phyloP scores from a whole-genome alignment of 2,113 vertebrate species.

The Brachyistius frenatus region DNA sequence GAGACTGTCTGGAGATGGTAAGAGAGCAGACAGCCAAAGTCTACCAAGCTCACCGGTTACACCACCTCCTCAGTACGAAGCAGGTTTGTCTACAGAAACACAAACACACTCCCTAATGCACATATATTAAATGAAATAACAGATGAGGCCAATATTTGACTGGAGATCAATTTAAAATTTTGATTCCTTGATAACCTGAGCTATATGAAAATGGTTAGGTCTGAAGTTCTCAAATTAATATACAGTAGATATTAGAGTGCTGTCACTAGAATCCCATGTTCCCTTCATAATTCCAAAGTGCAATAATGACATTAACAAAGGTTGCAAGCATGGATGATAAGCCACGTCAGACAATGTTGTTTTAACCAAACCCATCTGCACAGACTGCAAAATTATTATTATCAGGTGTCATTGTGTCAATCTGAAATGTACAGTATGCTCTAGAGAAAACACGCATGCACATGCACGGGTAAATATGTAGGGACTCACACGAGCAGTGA shows the following conservation, averaged over 20 bases:
- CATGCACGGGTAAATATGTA: constrained; percentile 5
- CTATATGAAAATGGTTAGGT: neutral
- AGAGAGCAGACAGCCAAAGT: constrained; percentile 84
- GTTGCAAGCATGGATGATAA: neutral
- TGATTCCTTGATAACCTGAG: constrained; percentile 7
- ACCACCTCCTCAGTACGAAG: constrained; percentile 95
- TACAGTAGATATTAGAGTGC: neutral
- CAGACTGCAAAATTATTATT: neutral
- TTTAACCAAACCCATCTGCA: neutral
- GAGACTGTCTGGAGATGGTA: constrained; percentile 80
- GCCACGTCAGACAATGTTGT: neutral
- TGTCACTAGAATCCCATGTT: neutral
- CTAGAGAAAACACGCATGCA: neutral
- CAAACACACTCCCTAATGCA: neutral
- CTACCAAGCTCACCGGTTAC: constrained; percentile 88
- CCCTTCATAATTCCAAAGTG: neutral
- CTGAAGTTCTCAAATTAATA: neutral
- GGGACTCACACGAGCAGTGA: neutral
- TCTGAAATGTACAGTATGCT: neutral
- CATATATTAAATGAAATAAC: neutral
- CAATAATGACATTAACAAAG: neutral
- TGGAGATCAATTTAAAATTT: neutral
- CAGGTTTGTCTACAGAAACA: constrained; percentile 83
- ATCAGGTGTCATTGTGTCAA: neutral
- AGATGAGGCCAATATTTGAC: constrained; percentile 1